A percentile compares a stretch with the other conserved stretches of the same genome.
phyloP scores from a whole-genome alignment of 2,888 invertebrate species.

The Stegana nigrithorax region DNA sequence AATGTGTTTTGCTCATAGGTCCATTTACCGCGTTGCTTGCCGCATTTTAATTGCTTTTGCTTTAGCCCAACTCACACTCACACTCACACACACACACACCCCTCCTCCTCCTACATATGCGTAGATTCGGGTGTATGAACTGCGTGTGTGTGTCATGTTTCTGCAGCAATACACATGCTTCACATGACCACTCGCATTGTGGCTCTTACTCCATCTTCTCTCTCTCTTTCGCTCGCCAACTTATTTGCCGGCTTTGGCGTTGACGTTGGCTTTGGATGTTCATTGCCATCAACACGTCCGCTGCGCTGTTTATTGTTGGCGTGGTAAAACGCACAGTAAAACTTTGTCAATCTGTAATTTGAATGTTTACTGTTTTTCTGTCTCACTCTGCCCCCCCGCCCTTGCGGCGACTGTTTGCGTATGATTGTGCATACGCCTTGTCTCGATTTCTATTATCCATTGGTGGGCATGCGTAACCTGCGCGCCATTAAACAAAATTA shows the following conservation, averaged over 20 bases:
- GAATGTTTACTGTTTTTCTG: conserved; percentile 48
- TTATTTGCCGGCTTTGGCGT: no score
- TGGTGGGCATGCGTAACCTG: conserved; percentile 39
- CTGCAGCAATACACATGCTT: not conserved
- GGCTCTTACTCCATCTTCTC: not conserved
- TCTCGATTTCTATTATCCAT: conserved; percentile 12
- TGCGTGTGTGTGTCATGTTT: conserved; percentile 8
- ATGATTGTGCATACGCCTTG: not conserved
- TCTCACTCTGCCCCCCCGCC: not conserved
- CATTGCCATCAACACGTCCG: not conserved
- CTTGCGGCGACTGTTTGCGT: conserved; percentile 24
- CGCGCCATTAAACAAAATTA: conserved; percentile 57
- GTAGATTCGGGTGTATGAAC: not conserved
- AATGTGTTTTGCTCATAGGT: conserved; percentile 58
- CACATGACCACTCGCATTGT: not conserved
- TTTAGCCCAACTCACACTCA: conserved; percentile 36
- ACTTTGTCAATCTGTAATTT: conserved; percentile 59
- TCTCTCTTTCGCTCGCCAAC: conserved; percentile 4
- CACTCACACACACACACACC: conserved; percentile 35
- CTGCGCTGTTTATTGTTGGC: conserved; percentile 9
- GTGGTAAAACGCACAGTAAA: conserved; percentile 23
- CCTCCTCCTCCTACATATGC: no score
- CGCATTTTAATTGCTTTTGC: conserved; percentile 61
- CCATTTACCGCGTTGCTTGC: conserved; percentile 61
- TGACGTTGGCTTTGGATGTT: not conserved